A percentile compares a stretch with the other conserved stretches of the same genome.
Evolutionary conservation across 2,113 vertebrate species (phyloP).

Genomic region (Myxocyprinus asiaticus): DNA sequence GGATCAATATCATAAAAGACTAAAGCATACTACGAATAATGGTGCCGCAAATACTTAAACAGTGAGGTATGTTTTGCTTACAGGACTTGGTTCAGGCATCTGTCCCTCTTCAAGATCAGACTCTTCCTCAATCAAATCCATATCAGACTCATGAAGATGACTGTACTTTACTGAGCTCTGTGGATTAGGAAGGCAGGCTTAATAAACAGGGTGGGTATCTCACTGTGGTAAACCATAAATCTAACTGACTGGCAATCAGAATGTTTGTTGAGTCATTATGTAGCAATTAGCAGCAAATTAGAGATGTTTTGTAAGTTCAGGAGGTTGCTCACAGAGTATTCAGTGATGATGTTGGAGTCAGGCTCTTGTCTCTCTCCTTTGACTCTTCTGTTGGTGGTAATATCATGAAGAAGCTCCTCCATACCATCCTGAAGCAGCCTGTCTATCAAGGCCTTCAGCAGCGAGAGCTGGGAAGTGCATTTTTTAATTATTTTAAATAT

Average conservation of each 20-base stretch:
- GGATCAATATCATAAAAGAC: not conserved
- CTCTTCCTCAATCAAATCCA: conserved; percentile 42
- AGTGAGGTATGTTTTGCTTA: conserved; percentile 10
- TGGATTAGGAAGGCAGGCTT: not conserved
- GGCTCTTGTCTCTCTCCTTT: conserved; percentile 64
- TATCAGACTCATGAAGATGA: conserved; percentile 34
- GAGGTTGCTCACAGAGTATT: conserved; percentile 62
- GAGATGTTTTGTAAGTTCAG: not conserved
- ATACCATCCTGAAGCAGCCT: conserved; percentile 77
- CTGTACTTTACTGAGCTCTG: conserved; percentile 66
- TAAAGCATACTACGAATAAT: no score
- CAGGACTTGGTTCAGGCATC: conserved; percentile 38
- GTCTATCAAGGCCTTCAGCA: conserved; percentile 83
- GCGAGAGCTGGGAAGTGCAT: conserved; percentile 69
- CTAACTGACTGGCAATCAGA: not conserved
- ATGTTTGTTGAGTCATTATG: not conserved
- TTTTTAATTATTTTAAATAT: no score
- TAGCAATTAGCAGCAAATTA: not conserved
- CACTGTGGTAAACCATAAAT: not conserved
- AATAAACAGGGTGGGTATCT: no score
- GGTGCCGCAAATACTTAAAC: no score
- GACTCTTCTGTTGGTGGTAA: conserved; percentile 57
- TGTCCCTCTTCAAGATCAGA: conserved; percentile 37
- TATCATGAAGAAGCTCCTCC: conserved; percentile 71
- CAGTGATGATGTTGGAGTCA: conserved; percentile 60